Percentiles rank a stretch among this genome's conserved stretches.
Conservation (phyloP, 1,140 invertebrate species). For the Augochlora pura region DNA sequence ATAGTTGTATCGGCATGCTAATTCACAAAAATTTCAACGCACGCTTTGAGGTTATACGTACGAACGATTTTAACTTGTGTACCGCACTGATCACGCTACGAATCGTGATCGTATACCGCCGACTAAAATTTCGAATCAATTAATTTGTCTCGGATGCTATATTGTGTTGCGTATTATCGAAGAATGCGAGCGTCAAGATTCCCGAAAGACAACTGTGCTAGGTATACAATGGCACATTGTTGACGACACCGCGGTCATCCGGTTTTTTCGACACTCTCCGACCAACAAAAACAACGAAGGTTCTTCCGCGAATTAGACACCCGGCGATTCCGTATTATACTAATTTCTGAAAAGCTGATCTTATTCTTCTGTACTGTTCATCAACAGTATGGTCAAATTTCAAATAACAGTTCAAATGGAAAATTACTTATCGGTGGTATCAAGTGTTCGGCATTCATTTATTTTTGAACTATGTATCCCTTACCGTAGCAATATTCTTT, state of each 20-base stretch:
- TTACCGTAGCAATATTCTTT: not conserved
- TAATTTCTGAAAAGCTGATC: not conserved
- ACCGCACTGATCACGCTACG: not conserved
- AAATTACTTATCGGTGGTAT: too few species aligned
- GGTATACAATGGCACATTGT: constrained; percentile 7
- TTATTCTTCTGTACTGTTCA: not conserved
- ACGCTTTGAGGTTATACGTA: constrained; percentile 34
- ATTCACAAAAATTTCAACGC: not conserved
- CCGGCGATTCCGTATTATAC: too few species aligned
- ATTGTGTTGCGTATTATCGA: not conserved
- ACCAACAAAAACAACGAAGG: not conserved
- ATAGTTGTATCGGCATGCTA: not conserved
- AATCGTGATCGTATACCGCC: not conserved
- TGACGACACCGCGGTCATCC: not conserved
- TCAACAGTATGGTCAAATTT: not conserved
- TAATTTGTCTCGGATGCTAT: too few species aligned
- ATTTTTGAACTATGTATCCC: not conserved
- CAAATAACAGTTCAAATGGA: not conserved
- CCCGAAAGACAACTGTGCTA: not conserved
- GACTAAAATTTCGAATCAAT: not conserved
- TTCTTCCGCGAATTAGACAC: not conserved
- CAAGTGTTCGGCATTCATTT: not conserved
- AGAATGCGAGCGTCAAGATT: not conserved
- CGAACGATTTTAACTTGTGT: not conserved
- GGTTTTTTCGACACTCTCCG: not conserved